phyloP scores from a whole-genome alignment of 2,113 vertebrate species.

The Takifugu bimaculatus region DNA sequence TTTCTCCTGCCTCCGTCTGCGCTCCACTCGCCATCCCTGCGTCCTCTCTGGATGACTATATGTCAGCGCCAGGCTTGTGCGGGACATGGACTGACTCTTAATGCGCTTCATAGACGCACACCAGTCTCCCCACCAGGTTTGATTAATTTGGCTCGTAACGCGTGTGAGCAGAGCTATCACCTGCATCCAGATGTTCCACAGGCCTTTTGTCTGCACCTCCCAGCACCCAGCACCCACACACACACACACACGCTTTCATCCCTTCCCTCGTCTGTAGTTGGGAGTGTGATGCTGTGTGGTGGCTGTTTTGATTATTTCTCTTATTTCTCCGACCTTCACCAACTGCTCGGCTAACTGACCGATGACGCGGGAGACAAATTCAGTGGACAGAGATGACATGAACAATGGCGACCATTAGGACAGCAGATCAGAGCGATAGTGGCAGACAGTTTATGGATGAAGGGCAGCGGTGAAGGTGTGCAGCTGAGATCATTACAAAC shows the following conservation, averaged over 20 bases:
- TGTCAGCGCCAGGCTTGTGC: constrained; percentile 43
- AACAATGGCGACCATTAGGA: constrained; percentile 20
- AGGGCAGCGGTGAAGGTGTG: constrained; percentile 2
- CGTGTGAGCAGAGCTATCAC: constrained; percentile 67
- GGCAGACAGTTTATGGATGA: constrained; percentile 25
- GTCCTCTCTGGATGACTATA: constrained; percentile 45
- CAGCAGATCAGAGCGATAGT: constrained; percentile 11
- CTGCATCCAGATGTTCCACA: constrained; percentile 74
- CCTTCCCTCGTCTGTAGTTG: constrained; percentile 33
- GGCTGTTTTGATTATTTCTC: constrained; percentile 47
- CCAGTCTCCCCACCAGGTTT: constrained; percentile 65
- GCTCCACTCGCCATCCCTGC: constrained; percentile 24
- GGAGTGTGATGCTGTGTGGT: constrained; percentile 38
- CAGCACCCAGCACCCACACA: constrained; percentile 6
- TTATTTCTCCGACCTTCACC: neutral
- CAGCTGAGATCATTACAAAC: neutral
- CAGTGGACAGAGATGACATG: constrained; percentile 15
- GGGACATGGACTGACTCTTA: constrained; percentile 61
- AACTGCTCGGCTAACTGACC: too few species aligned
- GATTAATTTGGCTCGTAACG: constrained; percentile 72
- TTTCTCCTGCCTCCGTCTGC: constrained; percentile 21
- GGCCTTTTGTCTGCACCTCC: constrained; percentile 55
- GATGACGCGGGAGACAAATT: neutral
- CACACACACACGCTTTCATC: constrained; percentile 38
- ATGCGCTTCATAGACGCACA: constrained; percentile 39